Evolutionary conservation across 2,888 invertebrate species (phyloP), one percentile per base, ranked within the genome.

Genomic region (Agapostemon virescens): DNA sequence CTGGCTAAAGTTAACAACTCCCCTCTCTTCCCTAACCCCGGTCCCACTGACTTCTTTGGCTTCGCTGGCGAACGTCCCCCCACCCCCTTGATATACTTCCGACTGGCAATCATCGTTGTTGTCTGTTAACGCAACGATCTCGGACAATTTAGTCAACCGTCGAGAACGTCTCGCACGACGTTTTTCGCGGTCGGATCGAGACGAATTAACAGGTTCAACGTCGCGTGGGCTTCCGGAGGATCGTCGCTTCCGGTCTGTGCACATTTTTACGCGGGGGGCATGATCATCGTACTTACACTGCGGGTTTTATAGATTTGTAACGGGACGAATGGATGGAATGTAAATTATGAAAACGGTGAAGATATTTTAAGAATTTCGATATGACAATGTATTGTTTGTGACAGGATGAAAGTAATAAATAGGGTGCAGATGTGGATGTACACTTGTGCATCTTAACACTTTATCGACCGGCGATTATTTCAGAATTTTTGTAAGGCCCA

Each of bases 1-100:
- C 84, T 84, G 85, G 84, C 86, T 85, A 85, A 85, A 86, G 84
- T 90, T 88, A 89, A 89, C 87, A 84, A 74, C 75, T 58, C 38
- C 52, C 66, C 76, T 64, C 36, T 42, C 66, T 74, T 33, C 58
- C 30, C 20, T 30, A 0, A n/a, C 7, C 17, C 9, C 30, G 26
- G 17, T 30, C 58, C 30, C n/a, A 68, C 30, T 58, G 58, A 58
- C 58, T 58, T 58, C 58, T 58, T 36, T 77, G 74, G 61, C 74
- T 45, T 68, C 66, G 68, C 68, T 77, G 82, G 77, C 82, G 77
- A 83, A 83, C 78, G 74, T 61, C 61, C 63, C 58, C 49, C 9
- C 49, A 20, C 49, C n/a, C n/a, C n/a, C n/a, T n/a, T n/a, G 63
- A 42, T 69, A 64, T 55, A 81, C 85, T 85, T 85, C 85, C 87